Evolutionary conservation across 2,888 invertebrate species (phyloP).

Genomic region (Drosophila barbarae): DNA sequence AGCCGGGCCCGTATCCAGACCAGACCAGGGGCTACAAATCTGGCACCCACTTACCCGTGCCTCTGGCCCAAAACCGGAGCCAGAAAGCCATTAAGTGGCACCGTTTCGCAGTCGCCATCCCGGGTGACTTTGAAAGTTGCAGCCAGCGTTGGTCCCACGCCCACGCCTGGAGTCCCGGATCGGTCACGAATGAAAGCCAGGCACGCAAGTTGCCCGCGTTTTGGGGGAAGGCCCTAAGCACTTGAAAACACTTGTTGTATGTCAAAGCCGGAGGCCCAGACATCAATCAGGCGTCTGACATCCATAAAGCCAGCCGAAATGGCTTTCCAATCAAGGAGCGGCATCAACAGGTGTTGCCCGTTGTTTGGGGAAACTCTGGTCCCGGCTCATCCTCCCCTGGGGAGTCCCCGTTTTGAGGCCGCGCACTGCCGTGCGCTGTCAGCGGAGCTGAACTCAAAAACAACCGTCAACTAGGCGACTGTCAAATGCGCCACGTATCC

Average conservation of each 20-base stretch:
- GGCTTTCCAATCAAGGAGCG: slow-evolving; percentile 54
- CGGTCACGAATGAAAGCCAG: slow-evolving; percentile 51
- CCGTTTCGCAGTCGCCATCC: slow-evolving; percentile 49
- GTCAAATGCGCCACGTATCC: slow-evolving; percentile 68
- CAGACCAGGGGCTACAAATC: slow-evolving; percentile 44
- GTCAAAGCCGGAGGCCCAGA: slow-evolving; percentile 40
- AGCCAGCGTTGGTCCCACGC: slow-evolving; percentile 28
- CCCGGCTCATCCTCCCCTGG: not conserved
- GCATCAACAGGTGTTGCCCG: slow-evolving; percentile 56
- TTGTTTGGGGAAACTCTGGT: slow-evolving; percentile 31
- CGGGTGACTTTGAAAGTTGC: slow-evolving; percentile 63
- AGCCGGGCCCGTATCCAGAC: slow-evolving; percentile 8
- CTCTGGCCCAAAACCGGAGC: slow-evolving; percentile 8
- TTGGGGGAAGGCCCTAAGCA: slow-evolving; percentile 37
- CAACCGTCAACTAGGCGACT: slow-evolving; percentile 72
- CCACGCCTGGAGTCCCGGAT: slow-evolving; percentile 11
- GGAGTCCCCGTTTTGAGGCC: not conserved
- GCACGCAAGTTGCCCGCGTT: slow-evolving; percentile 58
- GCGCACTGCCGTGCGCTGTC: slow-evolving; percentile 44
- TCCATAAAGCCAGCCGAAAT: slow-evolving; percentile 33
- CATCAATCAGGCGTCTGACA: slow-evolving; percentile 60
- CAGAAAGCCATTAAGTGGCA: slow-evolving; percentile 54
- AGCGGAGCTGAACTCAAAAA: slow-evolving; percentile 62
- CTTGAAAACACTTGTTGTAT: slow-evolving; percentile 69
- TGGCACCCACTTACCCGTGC: slow-evolving; percentile 49